These are phyloP conservation scores for Frieseomelitta varia DNA, from an alignment of 1,140 invertebrate species.

Conservation along the genomic window DNA sequence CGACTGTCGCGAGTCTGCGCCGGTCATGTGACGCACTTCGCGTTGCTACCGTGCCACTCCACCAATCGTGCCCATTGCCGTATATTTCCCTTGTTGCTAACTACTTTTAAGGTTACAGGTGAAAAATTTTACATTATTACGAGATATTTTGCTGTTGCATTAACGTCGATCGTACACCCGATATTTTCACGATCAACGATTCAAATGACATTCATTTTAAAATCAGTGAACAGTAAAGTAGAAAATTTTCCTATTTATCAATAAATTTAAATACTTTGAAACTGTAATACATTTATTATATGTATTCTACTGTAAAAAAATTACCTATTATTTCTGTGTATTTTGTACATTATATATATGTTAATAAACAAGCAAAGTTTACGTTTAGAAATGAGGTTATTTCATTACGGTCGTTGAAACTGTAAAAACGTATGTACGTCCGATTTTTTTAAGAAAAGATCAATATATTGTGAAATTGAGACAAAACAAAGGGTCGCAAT, in stretches of 20 bases:
- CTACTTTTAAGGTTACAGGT: slow-evolving; percentile 21
- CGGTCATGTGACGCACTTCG: slow-evolving; percentile 65
- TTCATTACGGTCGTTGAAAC: background rate
- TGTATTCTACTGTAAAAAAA: background rate
- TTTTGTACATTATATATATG: background rate
- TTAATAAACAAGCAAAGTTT: background rate
- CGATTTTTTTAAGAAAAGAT: background rate
- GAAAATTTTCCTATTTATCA: background rate
- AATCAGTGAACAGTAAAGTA: background rate
- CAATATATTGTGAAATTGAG: background rate
- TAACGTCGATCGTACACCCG: background rate
- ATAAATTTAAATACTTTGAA: background rate
- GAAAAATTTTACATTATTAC: slow-evolving; percentile 4
- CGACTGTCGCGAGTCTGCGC: slow-evolving; percentile 68
- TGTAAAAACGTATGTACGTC: no score
- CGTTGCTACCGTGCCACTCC: slow-evolving; percentile 30
- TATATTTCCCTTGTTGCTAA: slow-evolving; percentile 7
- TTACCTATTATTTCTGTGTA: background rate
- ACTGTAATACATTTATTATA: background rate
- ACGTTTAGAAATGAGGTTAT: background rate
- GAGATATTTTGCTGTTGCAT: background rate
- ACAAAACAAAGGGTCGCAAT: background rate
- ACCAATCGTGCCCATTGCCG: slow-evolving; percentile 48
- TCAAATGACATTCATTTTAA: background rate
- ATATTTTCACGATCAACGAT: background rate